A percentile compares a stretch with the other conserved stretches of the same genome.
Evolutionary conservation across 2,797 vertebrate species (phyloP).

Genomic region (Molothrus aeneus): DNA sequence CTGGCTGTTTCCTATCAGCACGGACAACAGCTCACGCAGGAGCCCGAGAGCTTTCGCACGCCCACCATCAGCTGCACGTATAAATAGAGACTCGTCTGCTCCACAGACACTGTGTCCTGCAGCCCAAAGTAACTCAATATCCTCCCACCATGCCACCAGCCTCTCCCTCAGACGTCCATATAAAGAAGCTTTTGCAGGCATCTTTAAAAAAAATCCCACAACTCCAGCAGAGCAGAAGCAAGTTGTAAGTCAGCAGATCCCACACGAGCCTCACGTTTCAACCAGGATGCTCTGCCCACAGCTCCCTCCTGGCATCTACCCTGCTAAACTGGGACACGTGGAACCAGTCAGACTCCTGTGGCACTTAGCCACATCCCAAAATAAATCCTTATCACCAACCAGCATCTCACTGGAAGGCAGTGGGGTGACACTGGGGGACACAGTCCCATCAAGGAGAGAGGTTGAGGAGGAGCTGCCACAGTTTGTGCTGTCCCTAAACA

Average conservation of each 20-base stretch:
- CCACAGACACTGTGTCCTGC: neutral
- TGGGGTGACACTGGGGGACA: accelerated
- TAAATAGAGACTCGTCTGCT: neutral
- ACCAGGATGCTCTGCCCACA: neutral
- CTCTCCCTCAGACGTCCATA: neutral
- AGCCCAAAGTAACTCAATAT: conserved; percentile 9
- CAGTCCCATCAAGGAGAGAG: accelerated
- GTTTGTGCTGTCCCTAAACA: neutral
- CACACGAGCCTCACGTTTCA: neutral
- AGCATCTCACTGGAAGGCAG: neutral
- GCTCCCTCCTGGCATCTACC: neutral
- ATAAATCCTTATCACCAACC: neutral
- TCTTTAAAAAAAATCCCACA: neutral
- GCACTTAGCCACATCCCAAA: neutral
- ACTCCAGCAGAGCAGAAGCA: neutral
- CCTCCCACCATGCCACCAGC: neutral
- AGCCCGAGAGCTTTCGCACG: neutral
- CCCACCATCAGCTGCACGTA: neutral
- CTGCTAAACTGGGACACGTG: neutral
- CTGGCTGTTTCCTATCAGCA: neutral
- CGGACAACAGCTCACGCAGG: neutral
- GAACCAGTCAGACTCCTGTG: neutral
- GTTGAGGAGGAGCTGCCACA: accelerated
- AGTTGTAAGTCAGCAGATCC: neutral
- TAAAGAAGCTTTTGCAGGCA: neutral